Evolutionary conservation across 2,797 vertebrate species (phyloP).

Genomic region (Anableps anableps): DNA sequence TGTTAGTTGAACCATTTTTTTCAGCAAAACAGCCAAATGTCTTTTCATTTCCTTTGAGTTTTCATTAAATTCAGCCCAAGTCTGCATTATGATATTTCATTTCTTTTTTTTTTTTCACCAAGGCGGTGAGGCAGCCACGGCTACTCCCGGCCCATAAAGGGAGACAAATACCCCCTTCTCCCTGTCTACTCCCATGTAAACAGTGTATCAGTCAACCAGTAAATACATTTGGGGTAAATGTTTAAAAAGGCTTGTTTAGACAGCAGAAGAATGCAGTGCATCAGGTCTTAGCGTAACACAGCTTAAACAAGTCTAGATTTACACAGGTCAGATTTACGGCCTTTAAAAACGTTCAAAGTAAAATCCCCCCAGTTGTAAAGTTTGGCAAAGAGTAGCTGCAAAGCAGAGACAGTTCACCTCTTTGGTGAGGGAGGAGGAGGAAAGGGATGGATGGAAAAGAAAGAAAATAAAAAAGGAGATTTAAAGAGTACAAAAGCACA

Average conservation of each 20-base stretch:
- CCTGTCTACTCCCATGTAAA: conserved; percentile 63
- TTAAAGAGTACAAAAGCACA: conserved; percentile 34
- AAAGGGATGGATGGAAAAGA: conserved; percentile 21
- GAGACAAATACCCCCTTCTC: conserved; percentile 61
- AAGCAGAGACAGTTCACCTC: conserved; percentile 55
- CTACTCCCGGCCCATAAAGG: conserved; percentile 60
- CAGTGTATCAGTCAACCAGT: conserved; percentile 71
- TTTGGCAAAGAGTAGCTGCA: conserved; percentile 64
- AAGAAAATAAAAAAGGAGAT: conserved; percentile 27
- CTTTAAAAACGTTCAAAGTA: conserved; percentile 70
- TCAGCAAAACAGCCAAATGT: conserved; percentile 25
- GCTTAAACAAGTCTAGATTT: conserved; percentile 70
- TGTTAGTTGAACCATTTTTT: neutral
- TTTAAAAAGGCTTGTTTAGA: conserved; percentile 75
- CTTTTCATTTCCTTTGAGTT: conserved; percentile 20
- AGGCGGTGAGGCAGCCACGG: conserved; percentile 59
- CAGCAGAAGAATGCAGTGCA: conserved; percentile 72
- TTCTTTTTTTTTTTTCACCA: conserved; percentile 24
- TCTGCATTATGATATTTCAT: conserved; percentile 7
- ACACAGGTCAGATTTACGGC: conserved; percentile 75
- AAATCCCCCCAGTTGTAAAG: conserved; percentile 72
- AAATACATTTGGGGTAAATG: conserved; percentile 79
- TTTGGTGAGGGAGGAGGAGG: conserved; percentile 47
- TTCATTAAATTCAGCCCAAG: conserved; percentile 36
- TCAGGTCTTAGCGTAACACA: conserved; percentile 69